Evolutionary conservation across 2,113 vertebrate genomes (phyloP).

Genomic region (Sclerurus mexicanus): DNA sequence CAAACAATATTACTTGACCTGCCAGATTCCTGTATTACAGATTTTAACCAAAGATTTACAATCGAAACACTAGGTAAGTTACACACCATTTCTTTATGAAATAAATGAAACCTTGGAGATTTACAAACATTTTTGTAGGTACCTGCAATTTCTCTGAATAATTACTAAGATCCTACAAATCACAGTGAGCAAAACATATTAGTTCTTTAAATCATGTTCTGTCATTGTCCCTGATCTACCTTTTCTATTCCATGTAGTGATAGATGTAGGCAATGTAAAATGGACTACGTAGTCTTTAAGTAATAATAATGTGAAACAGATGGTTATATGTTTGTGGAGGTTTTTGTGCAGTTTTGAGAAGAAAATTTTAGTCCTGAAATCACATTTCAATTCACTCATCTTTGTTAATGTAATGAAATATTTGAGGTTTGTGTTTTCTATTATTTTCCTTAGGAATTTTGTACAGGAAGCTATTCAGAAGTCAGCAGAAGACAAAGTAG

Average conservation of each 20-base stretch:
- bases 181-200: background rate
- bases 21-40: background rate
- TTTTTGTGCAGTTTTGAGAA: background rate
- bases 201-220: background rate
- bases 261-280: background rate
- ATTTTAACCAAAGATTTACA: background rate
- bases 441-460: background rate
- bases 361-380: background rate
- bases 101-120: background rate
- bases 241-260: background rate
- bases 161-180: background rate
- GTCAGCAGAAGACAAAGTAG: background rate
- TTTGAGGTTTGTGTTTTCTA: background rate
- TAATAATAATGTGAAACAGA: background rate
- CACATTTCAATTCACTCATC: background rate
- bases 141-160: background rate
- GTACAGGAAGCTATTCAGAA: background rate
- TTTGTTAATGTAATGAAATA: background rate
- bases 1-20: background rate
- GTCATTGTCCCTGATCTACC: background rate
- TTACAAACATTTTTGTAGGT: background rate
- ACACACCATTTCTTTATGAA: background rate
- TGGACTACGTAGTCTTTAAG: background rate
- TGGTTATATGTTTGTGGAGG: background rate
- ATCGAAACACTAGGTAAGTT: background rate